Evolutionary conservation across 2,113 vertebrate species (phyloP).

Genomic region (Atrichornis clamosus): DNA sequence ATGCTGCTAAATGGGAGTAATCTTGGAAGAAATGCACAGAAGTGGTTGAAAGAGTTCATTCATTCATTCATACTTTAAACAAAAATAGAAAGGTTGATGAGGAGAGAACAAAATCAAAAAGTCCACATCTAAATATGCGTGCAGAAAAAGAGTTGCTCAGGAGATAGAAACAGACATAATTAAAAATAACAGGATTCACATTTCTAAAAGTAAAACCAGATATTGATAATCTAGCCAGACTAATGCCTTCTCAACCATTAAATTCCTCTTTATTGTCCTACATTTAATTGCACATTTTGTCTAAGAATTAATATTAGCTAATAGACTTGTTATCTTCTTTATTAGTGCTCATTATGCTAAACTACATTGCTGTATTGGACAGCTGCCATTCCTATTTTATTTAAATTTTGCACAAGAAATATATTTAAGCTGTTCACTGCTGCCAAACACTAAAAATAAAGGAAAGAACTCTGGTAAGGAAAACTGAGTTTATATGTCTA

Average conservation of each 20-base stretch:
- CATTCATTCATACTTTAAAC: neutral
- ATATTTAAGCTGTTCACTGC: neutral
- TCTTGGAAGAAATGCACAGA: neutral
- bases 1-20: neutral
- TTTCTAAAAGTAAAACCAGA: neutral
- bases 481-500: neutral
- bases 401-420: neutral
- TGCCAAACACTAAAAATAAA: neutral
- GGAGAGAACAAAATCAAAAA: neutral
- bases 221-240: neutral
- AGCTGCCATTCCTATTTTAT: conserved; percentile 19
- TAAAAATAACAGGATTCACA: neutral
- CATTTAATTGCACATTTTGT: neutral
- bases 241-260: neutral
- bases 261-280: neutral
- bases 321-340: conserved; percentile 41
- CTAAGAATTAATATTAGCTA: conserved; percentile 5
- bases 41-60: neutral
- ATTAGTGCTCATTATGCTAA: conserved; percentile 7
- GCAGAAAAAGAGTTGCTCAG: neutral
- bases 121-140: neutral
- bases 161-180: neutral
- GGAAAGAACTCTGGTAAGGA: neutral
- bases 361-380: neutral
- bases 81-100: neutral